Conservation (phyloP, 2,797 vertebrate species). For the Lepus townsendii region DNA sequence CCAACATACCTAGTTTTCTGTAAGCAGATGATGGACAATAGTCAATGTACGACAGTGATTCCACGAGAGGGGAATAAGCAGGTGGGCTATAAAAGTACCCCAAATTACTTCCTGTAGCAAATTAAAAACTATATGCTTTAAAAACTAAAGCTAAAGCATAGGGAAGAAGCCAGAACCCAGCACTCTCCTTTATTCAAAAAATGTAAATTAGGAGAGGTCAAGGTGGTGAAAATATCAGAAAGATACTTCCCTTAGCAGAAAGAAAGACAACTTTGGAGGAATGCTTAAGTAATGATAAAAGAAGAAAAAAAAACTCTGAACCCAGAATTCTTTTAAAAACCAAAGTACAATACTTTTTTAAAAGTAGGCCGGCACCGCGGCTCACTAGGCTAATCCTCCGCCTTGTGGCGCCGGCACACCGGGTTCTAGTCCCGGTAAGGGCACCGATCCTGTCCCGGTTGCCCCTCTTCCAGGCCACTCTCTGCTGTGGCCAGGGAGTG, state of each 20-base stretch:
- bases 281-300: background rate
- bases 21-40: background rate
- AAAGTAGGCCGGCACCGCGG: background rate
- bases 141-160: background rate
- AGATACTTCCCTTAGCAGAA: background rate
- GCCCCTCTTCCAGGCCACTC: no score
- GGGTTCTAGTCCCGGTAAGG: no score
- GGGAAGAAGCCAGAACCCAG: background rate
- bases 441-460: no score
- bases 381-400: no score
- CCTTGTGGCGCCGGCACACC: no score
- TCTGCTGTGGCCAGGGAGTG: no score
- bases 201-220: background rate
- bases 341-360: constrained; percentile 2
- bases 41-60: background rate
- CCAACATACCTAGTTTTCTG: background rate
- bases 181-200: background rate
- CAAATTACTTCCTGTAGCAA: background rate
- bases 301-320: background rate
- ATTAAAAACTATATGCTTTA: no score
- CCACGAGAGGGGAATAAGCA: background rate
- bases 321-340: background rate
- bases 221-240: background rate
- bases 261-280: background rate
- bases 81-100: background rate